These are phyloP conservation scores for Enteromius paludinosus DNA, from an alignment of 2,797 vertebrate species.

Conservation along the genomic window DNA sequence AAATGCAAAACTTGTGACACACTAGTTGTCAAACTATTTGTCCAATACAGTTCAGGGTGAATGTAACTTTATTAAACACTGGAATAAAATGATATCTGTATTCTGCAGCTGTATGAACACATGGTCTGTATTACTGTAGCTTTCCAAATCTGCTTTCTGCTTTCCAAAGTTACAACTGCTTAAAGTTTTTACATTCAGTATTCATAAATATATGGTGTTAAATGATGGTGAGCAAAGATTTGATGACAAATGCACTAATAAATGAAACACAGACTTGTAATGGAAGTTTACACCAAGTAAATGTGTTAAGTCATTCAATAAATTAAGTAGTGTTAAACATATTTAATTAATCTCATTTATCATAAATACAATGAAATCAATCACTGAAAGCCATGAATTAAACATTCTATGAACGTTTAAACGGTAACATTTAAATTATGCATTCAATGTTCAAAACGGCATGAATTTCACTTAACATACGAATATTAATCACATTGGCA, in stretches of 20 bases:
- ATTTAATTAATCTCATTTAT: neutral
- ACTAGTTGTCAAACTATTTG: neutral
- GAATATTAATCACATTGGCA: neutral
- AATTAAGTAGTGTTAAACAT: neutral
- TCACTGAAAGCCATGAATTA: neutral
- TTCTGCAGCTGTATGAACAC: neutral
- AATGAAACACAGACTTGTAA: neutral
- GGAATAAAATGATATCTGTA: neutral
- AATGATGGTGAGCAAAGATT: neutral
- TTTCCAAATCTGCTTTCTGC: neutral
- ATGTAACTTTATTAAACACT: neutral
- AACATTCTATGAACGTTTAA: neutral
- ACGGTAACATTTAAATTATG: neutral
- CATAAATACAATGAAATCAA: constrained; percentile 1
- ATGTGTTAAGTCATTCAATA: neutral
- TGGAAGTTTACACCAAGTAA: neutral
- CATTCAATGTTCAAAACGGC: neutral
- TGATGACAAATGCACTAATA: neutral
- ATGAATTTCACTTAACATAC: constrained; percentile 2
- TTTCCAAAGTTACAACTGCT: too few relatives aligned
- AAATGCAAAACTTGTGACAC: neutral
- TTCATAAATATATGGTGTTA: neutral
- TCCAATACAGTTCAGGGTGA: neutral
- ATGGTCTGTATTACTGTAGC: neutral
- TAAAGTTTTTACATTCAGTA: neutral